Evolutionary conservation across 2,888 invertebrate species (phyloP).

Genomic region (Apodemia zela): DNA sequence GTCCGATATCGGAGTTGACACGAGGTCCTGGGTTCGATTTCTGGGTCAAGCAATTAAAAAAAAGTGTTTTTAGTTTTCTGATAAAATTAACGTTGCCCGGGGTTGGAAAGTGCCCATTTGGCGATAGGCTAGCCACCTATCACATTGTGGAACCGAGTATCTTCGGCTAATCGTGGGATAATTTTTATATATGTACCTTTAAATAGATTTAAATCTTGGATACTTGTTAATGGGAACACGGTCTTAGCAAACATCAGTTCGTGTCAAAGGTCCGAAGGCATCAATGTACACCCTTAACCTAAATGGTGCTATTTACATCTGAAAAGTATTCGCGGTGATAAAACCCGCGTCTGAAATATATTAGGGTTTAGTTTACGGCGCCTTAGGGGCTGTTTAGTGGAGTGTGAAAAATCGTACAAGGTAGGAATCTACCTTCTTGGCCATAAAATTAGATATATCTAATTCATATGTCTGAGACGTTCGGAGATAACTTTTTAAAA

Average conservation of each 20-base stretch:
- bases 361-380: background rate
- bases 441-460: background rate
- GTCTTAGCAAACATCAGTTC: background rate
- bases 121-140: too few species aligned
- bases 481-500: too few species aligned
- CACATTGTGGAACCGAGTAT: too few species aligned
- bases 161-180: too few species aligned
- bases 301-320: conserved; percentile 6
- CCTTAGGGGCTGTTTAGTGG: background rate
- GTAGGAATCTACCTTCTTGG: background rate
- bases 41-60: too few species aligned
- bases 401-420: background rate
- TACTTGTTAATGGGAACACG: background rate
- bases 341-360: background rate
- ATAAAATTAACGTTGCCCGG: too few species aligned
- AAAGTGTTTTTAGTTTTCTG: too few species aligned
- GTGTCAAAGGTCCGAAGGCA: background rate
- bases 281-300: conserved; percentile 1
- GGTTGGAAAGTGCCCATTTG: too few species aligned
- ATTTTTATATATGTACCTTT: too few species aligned
- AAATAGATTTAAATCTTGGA: background rate
- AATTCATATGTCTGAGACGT: too few species aligned
- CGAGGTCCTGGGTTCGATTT: too few species aligned
- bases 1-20: too few species aligned
- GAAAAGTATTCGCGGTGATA: conserved; percentile 7